Percentiles rank a stretch among this genome's conserved stretches.
These are phyloP conservation scores for Diachasma alloeum DNA, from an alignment of 1,140 invertebrate species.

Conservation along the genomic window DNA sequence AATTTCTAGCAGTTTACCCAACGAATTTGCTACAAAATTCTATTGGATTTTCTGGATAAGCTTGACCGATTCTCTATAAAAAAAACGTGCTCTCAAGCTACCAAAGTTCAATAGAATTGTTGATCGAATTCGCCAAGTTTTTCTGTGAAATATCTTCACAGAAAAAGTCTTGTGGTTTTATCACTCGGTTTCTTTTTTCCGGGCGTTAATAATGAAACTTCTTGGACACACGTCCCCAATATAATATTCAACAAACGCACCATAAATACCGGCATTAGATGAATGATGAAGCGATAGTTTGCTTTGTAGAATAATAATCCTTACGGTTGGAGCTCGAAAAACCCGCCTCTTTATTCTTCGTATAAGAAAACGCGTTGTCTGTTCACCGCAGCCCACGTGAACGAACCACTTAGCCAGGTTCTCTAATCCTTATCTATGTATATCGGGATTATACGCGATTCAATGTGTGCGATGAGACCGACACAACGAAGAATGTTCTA, in stretches of 20 bases:
- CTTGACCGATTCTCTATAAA: too few relatives aligned
- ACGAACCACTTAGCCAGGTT: slow-evolving; percentile 33
- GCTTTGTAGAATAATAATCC: slow-evolving; percentile 25
- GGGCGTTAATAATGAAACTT: background rate
- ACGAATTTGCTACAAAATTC: too few relatives aligned
- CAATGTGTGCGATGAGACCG: slow-evolving; percentile 16
- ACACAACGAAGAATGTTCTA: background rate
- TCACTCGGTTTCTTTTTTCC: too few relatives aligned
- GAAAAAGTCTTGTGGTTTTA: too few relatives aligned
- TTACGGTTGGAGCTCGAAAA: background rate
- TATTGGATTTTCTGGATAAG: too few relatives aligned
- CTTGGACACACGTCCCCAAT: slow-evolving; percentile 8
- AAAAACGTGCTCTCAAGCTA: too few relatives aligned
- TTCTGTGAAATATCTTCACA: too few relatives aligned
- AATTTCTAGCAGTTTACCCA: too few relatives aligned
- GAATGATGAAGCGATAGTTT: slow-evolving; percentile 35
- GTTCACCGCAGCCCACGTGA: slow-evolving; percentile 20
- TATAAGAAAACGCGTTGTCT: background rate
- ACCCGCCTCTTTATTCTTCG: background rate
- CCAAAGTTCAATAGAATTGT: too few relatives aligned
- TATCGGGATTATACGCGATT: slow-evolving; percentile 27
- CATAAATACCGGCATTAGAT: slow-evolving; percentile 35
- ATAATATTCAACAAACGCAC: slow-evolving; percentile 32
- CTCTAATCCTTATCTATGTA: slow-evolving; percentile 37
- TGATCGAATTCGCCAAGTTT: too few relatives aligned